phyloP scores from a whole-genome alignment of 1,140 invertebrate species.

The Fopius arisanus region DNA sequence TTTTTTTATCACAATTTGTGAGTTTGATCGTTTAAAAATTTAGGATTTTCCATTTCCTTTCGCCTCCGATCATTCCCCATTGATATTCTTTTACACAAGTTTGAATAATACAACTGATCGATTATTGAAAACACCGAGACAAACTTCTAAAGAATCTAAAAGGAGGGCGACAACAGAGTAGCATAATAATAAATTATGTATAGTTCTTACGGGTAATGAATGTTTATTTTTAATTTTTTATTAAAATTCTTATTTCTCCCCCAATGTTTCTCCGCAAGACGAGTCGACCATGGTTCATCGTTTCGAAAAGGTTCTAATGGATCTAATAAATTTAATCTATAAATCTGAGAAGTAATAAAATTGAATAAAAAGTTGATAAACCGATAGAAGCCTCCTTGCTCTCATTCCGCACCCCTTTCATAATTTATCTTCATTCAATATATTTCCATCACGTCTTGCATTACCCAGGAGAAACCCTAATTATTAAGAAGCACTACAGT shows the following conservation, averaged over 20 bases:
- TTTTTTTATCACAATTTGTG: background rate
- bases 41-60: conserved; percentile 13
- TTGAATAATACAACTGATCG: conserved; percentile 21
- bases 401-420: background rate
- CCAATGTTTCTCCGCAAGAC: background rate
- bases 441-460: no score
- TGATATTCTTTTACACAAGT: conserved; percentile 46
- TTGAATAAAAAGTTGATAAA: background rate
- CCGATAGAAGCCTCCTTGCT: background rate
- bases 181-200: conserved; percentile 35
- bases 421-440: background rate
- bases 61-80: conserved; percentile 51
- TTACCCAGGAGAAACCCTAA: background rate
- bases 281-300: background rate
- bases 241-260: background rate
- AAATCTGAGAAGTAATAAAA: background rate
- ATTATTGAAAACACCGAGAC: background rate
- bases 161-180: background rate
- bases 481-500: no score
- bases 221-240: conserved; percentile 10
- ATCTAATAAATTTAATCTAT: background rate
- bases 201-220: conserved; percentile 24
- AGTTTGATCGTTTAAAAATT: background rate
- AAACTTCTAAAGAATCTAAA: conserved; percentile 2
- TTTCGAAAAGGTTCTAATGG: background rate